Evolutionary conservation across 37 sponge, comb jelly and placozoan genomes (phyloP).

Genomic region (Agelas oroides): DNA sequence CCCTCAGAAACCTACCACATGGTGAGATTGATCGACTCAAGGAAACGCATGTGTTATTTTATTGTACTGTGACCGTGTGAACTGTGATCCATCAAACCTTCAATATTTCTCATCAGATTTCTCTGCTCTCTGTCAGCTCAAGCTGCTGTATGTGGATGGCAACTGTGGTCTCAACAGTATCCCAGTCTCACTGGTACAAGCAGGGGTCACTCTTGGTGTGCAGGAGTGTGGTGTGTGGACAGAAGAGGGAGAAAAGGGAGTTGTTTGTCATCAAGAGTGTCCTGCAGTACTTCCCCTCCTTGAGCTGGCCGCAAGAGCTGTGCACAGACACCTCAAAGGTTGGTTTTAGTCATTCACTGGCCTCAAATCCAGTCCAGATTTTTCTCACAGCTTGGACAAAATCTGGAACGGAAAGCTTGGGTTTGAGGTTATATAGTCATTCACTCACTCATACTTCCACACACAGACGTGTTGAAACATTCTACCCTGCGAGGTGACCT

Average conservation of each 20-base stretch:
- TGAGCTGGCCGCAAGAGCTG: not conserved
- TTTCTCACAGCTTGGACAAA: too few relatives aligned
- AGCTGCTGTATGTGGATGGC: not conserved
- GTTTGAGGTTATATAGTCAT: too few relatives aligned
- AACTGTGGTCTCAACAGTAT: not conserved
- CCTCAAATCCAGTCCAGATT: too few relatives aligned
- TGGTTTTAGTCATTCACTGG: too few relatives aligned
- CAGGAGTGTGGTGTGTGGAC: not conserved
- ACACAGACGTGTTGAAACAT: too few relatives aligned
- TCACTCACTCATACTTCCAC: too few relatives aligned
- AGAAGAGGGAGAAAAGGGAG: not conserved
- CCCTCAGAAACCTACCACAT: slow-evolving; percentile 14
- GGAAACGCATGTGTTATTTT: too few relatives aligned
- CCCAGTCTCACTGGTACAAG: slow-evolving; percentile 1
- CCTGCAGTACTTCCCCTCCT: not conserved
- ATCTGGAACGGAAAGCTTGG: too few relatives aligned
- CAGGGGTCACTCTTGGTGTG: not conserved
- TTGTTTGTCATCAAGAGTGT: not conserved
- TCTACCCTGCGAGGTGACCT: too few relatives aligned
- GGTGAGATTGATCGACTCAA: too few relatives aligned
- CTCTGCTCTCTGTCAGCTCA: not conserved
- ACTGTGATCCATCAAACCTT: too few relatives aligned
- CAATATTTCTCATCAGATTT: slow-evolving; percentile 8
- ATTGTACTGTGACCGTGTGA: too few relatives aligned
- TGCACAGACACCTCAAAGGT: slow-evolving; percentile 5